These are phyloP conservation scores for Microcebus murinus DNA, from an alignment of 2,113 vertebrate genomes.

Conservation along the genomic window DNA sequence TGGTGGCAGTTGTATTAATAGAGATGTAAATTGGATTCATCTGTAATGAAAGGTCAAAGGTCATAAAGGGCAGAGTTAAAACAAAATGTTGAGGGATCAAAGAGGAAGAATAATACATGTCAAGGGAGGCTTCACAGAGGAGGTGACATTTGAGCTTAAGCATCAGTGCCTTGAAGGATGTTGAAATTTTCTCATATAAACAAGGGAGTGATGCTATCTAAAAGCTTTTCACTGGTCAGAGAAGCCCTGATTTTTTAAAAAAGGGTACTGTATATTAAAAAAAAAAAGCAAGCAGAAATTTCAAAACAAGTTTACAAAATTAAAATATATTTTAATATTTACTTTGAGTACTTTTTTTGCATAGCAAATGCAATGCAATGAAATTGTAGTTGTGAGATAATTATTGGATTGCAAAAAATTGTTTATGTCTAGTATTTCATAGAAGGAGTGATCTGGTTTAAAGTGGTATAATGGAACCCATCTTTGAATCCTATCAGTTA, in stretches of 20 bases:
- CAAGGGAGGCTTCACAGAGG: not conserved
- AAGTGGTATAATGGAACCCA: not conserved
- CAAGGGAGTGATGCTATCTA: not conserved
- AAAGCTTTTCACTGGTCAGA: not conserved
- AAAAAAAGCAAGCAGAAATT: not conserved
- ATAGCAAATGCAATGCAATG: not conserved
- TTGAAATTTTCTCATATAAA: not conserved
- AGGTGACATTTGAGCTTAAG: not conserved
- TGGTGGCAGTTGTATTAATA: not conserved
- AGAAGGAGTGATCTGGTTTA: not conserved
- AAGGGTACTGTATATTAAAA: not conserved
- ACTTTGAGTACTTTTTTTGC: slow-evolving; percentile 4
- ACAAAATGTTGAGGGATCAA: not conserved
- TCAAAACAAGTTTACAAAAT: slow-evolving; percentile 4
- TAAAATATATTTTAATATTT: slow-evolving; percentile 21
- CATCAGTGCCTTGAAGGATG: not conserved
- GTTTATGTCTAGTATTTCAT: not conserved
- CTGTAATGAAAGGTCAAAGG: not conserved
- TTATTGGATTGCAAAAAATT: not conserved
- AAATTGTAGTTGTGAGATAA: not conserved
- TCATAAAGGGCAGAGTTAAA: slow-evolving; percentile 9
- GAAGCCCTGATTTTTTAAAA: not conserved
- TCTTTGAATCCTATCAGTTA: slow-evolving; percentile 13
- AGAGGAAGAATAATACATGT: not conserved
- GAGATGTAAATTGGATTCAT: not conserved